phyloP scores from a whole-genome alignment of 2,797 vertebrate species.

The Pangasius larnaudii region DNA sequence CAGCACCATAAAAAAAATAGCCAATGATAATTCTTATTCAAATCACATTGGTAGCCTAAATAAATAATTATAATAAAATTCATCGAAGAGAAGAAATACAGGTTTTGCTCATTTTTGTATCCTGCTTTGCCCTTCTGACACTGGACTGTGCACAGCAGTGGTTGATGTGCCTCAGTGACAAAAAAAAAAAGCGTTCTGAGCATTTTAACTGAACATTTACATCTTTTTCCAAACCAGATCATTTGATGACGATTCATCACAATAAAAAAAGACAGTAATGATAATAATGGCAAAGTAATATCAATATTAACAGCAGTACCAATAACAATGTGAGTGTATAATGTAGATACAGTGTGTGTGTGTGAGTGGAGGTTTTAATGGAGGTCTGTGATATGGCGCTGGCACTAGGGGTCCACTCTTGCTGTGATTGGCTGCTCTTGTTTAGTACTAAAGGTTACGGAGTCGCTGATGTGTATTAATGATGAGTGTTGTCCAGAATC shows the following conservation, averaged over 20 bases:
- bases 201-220: neutral
- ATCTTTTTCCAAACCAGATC: neutral
- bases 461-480: neutral
- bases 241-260: neutral
- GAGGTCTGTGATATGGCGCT: too few species aligned
- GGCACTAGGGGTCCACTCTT: too few species aligned
- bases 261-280: neutral
- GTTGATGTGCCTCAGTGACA: neutral
- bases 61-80: neutral
- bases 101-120: neutral
- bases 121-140: neutral
- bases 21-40: neutral
- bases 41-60: neutral
- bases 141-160: neutral
- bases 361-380: too few species aligned
- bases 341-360: too few species aligned
- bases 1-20: too few species aligned
- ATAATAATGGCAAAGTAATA: too few species aligned
- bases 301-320: too few species aligned
- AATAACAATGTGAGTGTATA: too few species aligned
- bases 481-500: neutral
- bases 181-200: neutral
- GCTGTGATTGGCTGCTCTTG: too few species aligned
- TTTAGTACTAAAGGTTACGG: neutral
- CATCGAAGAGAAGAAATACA: neutral